Percentiles rank a stretch among this genome's conserved stretches.
Conservation (phyloP, 2,113 vertebrate genomes). For the Mus pahari region DNA sequence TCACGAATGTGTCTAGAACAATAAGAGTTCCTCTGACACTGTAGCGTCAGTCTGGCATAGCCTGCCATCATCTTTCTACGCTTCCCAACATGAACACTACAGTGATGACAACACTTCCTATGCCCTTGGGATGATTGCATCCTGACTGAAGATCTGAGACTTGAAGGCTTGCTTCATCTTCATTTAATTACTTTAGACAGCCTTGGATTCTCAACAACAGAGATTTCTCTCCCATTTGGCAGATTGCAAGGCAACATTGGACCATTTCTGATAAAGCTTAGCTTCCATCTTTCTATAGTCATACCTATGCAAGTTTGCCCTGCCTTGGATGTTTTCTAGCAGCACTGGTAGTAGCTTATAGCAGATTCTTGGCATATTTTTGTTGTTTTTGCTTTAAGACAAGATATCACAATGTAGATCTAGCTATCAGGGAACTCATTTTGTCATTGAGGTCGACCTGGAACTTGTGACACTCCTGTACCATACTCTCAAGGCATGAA, state of each 20-base stretch:
- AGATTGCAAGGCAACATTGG: background rate
- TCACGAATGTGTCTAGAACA: background rate
- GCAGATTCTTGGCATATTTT: background rate
- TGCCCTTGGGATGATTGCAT: rapidly evolving
- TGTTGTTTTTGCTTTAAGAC: background rate
- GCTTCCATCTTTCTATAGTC: background rate
- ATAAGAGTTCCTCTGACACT: background rate
- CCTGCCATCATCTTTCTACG: background rate
- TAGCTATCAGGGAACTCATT: background rate
- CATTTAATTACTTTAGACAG: background rate
- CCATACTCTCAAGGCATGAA: background rate
- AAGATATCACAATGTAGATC: background rate
- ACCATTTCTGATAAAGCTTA: background rate
- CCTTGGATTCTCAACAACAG: background rate
- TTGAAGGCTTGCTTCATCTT: background rate
- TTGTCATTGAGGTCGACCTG: background rate
- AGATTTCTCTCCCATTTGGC: background rate
- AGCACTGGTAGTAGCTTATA: background rate
- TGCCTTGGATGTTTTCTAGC: background rate
- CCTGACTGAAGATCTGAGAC: background rate
- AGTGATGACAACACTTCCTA: background rate
- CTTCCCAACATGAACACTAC: background rate
- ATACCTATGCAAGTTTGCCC: background rate
- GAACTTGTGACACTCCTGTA: background rate
- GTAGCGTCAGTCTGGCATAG: background rate